These are phyloP conservation scores for Timema podura DNA, from an alignment of 2,888 invertebrate genomes.

Conservation along the genomic window DNA sequence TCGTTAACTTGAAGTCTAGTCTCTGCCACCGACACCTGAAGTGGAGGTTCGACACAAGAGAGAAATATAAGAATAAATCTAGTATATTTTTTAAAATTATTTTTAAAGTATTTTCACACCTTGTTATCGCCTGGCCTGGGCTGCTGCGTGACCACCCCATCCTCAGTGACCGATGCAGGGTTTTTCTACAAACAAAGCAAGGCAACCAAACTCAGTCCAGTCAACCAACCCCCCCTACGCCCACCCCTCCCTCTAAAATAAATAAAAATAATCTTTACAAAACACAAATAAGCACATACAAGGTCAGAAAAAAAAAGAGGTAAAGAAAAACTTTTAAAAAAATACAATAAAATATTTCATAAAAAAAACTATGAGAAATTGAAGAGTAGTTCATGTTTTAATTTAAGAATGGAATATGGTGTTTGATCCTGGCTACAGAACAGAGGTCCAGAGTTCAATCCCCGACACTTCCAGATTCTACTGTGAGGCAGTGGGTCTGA, in stretches of 20 bases:
- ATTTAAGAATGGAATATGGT: too few relatives aligned
- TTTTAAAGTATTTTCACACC: constrained; percentile 27
- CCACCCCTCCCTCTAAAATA: constrained; percentile 13
- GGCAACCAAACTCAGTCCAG: constrained; percentile 29
- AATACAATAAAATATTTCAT: constrained; percentile 24
- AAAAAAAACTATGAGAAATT: too few relatives aligned
- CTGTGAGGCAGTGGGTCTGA: too few relatives aligned
- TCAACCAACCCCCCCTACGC: constrained; percentile 18
- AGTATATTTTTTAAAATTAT: background rate
- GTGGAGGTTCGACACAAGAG: too few relatives aligned
- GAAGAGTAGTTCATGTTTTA: too few relatives aligned
- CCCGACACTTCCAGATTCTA: too few relatives aligned
- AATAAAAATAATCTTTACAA: constrained; percentile 20
- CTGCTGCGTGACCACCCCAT: constrained; percentile 43
- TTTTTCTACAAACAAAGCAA: constrained; percentile 34
- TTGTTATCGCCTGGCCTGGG: constrained; percentile 35
- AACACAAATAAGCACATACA: background rate
- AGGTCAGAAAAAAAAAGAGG: constrained; percentile 14
- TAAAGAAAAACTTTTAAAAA: constrained; percentile 23
- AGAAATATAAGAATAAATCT: background rate
- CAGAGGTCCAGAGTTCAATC: too few relatives aligned
- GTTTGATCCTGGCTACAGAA: too few relatives aligned
- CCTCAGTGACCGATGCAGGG: constrained; percentile 35
- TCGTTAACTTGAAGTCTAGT: too few relatives aligned
- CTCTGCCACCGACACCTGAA: too few relatives aligned